Base-by-base conservation (phyloP, 2,888 invertebrate species). In the Laspeyria flexula region DNA sequence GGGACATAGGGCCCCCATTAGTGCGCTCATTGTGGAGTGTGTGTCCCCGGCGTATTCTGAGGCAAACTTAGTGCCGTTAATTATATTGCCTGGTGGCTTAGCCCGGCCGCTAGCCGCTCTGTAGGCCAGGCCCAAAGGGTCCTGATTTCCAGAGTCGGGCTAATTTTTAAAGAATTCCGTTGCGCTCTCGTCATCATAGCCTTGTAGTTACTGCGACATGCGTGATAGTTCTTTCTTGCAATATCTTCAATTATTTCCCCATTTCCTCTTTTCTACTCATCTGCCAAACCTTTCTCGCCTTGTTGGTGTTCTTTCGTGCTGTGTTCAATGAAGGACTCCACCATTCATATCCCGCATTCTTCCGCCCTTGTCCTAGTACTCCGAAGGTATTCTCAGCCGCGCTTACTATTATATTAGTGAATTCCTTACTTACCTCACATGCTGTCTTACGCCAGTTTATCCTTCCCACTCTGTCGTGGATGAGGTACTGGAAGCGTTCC, bases 1-100 rank as follows among this genome's bases (percentile, higher is more conserved):
- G 0, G 73, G 77, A 25, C 70, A 79, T 1, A 78, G 44, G 0
- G 65, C 46, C 0, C 0, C 0, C 1, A 77, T 21, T 0, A 77
- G 38, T 0, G 34, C 30, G 0, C 3, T 7, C 61, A 68, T 67
- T 0, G 73, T 55, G 3, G 33, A 50, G 0, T 30, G 55, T 0
- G 53, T 46, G 3, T 44, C 43, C 2, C n/a, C 42, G 0, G 68
- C 15, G 11, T 2, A 39, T 0, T 55, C 55, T 0, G 55, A 56
- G 0, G 27, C 39, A 0, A 60, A 37, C 1, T 29, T 42, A 0
- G 52, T 29, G 0, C 66, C 71, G 0, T 59, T 44, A 0, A 68
- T 11, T 0, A 73, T 43, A 5, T 65, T 69, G 0, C 37, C n/a
- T 0, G 68, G 70, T 0, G 68, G 61, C 0, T 71, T 53, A 0